Evolutionary conservation across 1,140 invertebrate genomes (phyloP).

Genomic region (Arion vulgaris): DNA sequence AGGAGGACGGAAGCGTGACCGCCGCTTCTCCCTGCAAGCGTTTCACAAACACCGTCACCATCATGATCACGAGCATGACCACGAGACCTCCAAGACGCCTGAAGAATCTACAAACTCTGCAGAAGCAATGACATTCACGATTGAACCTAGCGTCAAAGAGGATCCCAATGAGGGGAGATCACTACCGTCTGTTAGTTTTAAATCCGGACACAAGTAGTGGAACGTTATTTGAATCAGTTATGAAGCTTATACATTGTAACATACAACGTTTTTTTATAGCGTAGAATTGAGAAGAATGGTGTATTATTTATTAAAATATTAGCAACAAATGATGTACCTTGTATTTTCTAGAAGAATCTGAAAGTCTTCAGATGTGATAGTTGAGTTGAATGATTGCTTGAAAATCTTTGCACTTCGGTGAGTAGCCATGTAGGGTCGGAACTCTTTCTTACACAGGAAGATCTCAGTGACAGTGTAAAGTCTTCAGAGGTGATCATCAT

Average conservation of each 20-base stretch:
- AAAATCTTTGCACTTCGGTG: no score
- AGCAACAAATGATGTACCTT: background rate
- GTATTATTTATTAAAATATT: background rate
- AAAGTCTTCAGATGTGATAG: no score
- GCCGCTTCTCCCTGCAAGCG: conserved; percentile 86
- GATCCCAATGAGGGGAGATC: conserved; percentile 53
- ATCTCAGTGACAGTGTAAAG: no score
- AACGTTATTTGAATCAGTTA: background rate
- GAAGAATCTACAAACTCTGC: conserved; percentile 74
- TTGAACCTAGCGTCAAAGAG: conserved; percentile 53
- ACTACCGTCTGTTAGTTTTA: conserved; percentile 64
- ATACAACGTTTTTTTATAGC: background rate
- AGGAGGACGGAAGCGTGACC: conserved; percentile 91
- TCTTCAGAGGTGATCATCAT: no score
- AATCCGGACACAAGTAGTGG: conserved; percentile 56
- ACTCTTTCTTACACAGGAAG: no score
- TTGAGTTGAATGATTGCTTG: no score
- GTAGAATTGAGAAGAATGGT: background rate
- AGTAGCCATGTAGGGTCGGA: no score
- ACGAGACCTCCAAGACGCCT: conserved; percentile 73
- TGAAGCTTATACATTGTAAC: background rate
- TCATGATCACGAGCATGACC: conserved; percentile 67
- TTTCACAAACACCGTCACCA: conserved; percentile 73
- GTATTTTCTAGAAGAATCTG: background rate
- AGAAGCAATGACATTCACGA: conserved; percentile 66